Evolutionary conservation across 2,797 vertebrate species (phyloP).

Genomic region (Hemitrygon akajei): DNA sequence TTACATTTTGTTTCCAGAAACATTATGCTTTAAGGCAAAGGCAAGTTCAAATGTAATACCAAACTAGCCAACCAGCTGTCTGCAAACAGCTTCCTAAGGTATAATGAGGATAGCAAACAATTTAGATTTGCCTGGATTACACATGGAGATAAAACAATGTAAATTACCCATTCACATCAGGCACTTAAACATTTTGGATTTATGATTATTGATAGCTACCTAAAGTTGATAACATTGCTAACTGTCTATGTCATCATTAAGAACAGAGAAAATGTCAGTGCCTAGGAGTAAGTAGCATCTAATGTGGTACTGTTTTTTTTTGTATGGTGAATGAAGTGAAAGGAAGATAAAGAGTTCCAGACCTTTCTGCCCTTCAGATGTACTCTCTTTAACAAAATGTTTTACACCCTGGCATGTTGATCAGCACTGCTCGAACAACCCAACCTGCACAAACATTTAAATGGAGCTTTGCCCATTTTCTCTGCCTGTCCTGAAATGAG

Average conservation of each 20-base stretch:
- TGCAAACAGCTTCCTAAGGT: not conserved
- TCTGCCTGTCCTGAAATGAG: not conserved
- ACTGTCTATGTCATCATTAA: not conserved
- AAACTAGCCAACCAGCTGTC: not conserved
- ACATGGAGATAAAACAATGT: not conserved
- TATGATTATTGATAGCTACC: not conserved
- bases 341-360: not conserved
- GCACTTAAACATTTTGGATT: slow-evolving; percentile 22
- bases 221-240: not conserved
- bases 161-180: not conserved
- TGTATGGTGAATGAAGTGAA: not conserved
- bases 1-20: not conserved
- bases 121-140: slow-evolving; percentile 2
- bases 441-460: not conserved
- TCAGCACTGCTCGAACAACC: not conserved
- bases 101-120: slow-evolving; percentile 4
- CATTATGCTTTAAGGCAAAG: not conserved
- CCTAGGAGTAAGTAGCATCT: not conserved
- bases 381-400: not conserved
- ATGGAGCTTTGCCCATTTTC: not conserved
- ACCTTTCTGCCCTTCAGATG: not conserved
- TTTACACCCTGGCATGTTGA: not conserved
- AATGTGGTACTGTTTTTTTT: not conserved
- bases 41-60: not conserved
- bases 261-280: not conserved